These are phyloP conservation scores for Myotis lucifugus DNA, from an alignment of 2,113 vertebrate genomes.

Conservation along the genomic window DNA sequence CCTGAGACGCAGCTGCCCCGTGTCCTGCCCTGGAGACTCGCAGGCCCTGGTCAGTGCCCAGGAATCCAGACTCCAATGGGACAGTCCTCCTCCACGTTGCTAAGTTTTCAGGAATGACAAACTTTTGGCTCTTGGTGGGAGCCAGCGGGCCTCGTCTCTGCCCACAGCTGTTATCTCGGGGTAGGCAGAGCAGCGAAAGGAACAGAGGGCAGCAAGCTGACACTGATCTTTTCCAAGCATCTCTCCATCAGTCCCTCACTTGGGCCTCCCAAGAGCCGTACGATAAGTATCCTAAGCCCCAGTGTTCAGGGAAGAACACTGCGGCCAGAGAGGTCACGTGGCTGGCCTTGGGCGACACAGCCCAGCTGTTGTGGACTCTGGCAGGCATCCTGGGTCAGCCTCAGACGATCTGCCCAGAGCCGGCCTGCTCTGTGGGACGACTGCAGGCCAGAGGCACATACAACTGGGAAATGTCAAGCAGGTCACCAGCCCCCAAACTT, in stretches of 20 bases:
- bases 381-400: not conserved
- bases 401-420: not conserved
- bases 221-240: not conserved
- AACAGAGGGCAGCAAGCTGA: not conserved
- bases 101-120: slow-evolving; percentile 25
- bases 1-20: not conserved
- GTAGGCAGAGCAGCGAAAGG: not conserved
- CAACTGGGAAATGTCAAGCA: not conserved
- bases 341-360: not conserved
- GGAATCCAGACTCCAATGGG: not conserved
- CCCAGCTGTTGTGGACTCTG: not conserved
- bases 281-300: not conserved
- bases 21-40: not conserved
- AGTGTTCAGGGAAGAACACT: not conserved
- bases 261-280: not conserved
- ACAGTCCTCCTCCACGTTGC: not conserved
- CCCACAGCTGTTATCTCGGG: not conserved
- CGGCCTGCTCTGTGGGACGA: not conserved
- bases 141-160: not conserved
- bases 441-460: not conserved
- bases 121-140: not conserved
- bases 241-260: not conserved
- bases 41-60: not conserved
- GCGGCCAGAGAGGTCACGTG: not conserved
- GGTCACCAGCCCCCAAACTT: not conserved